phyloP scores from a whole-genome alignment of 1,140 invertebrate genomes.

The Metopolophium dirhodum region DNA sequence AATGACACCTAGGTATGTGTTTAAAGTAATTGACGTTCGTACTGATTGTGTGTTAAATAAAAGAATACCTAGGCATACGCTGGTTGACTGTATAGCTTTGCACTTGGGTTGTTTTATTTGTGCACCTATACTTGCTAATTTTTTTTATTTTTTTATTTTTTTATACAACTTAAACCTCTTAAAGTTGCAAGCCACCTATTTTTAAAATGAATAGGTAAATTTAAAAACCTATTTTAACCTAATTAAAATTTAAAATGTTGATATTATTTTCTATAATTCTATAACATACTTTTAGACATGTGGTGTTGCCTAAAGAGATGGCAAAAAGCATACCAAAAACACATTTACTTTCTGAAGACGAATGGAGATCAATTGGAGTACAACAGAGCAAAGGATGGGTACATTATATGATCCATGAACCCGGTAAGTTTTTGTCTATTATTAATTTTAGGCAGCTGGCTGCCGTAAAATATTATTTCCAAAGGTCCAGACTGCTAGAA shows the following conservation, averaged over 20 bases:
- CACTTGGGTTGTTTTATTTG: too few relatives aligned
- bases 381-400: constrained; percentile 94
- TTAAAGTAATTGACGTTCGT: background rate
- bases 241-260: too few relatives aligned
- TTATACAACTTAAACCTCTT: too few relatives aligned
- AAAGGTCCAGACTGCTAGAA: background rate
- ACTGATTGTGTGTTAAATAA: background rate
- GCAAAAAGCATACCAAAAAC: constrained; percentile 89
- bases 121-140: too few relatives aligned
- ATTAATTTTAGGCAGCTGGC: background rate
- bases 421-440: constrained; percentile 69
- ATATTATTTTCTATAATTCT: constrained; percentile 13
- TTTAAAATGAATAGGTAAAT: too few relatives aligned
- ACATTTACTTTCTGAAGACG: constrained; percentile 87
- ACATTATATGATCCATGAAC: constrained; percentile 93
- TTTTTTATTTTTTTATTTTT: too few relatives aligned
- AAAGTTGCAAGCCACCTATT: too few relatives aligned
- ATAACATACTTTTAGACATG: constrained; percentile 75
- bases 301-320: constrained; percentile 88
- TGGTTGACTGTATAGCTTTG: background rate
- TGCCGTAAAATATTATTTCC: background rate
- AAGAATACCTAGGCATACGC: background rate
- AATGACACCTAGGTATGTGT: background rate
- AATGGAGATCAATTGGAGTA: constrained; percentile 92
- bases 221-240: too few relatives aligned